Evolutionary conservation across 92 coral and sea anemone genomes (phyloP), one percentile per base, ranked within the genome.

Genomic region (Palythoa caribaeorum): DNA sequence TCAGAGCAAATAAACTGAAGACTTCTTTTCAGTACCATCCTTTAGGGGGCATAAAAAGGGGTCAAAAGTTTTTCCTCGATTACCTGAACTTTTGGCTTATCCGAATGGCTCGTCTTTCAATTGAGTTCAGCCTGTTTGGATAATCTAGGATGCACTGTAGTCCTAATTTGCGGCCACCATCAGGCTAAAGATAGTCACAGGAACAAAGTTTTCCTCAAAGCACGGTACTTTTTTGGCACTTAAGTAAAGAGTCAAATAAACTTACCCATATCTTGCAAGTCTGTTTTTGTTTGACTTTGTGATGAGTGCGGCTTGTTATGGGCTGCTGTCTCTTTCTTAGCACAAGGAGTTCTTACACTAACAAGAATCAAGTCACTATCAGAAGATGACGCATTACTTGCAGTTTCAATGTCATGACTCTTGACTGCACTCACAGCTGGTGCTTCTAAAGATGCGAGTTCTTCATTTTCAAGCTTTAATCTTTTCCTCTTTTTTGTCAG

Each of bases 301-400:
- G 86, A 62, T 21, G 86, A 81, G 35, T 44, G 59, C 19, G 62
- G 17, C 59, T 66, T 68, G 10, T 47, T 6, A 47, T 0, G 39
- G 8, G 6, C 1, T 47, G 76, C 21, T 48, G 76, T 6, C 60
- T 28, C 60, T 81, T 81, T 81, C 44, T 81, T 65, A 51, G 48
- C 10, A 51, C 71, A 19, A 14, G 76, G 86, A 81, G 86, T 81
- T 37, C 47, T 68, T 55, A 81, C 86, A 13, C 8, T 5, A 19
- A 81, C 76, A 5, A 81, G 14, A 0, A 81, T 81, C 63, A 81
- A 15, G 21, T 81, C 86, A 48, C 86, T 81, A 60, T 81, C 86
- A 11, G 55, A 48, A 79, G 76, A 39, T 14, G 86, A 66, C 44
- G 76, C 40, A 63, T 66, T 66, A 20, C 63, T 81, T 9, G 8